phyloP scores from a whole-genome alignment of 2,797 vertebrate genomes.

The Tarsius wallacei region DNA sequence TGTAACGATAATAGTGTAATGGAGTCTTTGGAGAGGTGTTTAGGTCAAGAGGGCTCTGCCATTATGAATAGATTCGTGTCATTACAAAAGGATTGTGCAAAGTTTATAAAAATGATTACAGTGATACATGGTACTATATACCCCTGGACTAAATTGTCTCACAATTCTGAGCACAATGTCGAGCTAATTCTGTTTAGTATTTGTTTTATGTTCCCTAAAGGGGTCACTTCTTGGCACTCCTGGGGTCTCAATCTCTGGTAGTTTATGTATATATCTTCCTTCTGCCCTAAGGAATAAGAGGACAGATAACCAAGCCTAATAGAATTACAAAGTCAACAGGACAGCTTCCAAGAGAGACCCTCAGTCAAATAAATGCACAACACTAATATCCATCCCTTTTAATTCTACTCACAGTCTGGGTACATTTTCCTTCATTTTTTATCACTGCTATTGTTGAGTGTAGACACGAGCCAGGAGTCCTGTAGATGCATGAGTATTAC shows the following conservation, averaged over 20 bases:
- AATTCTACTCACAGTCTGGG: neutral
- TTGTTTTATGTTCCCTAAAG: neutral
- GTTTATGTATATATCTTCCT: neutral
- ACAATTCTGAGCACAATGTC: neutral
- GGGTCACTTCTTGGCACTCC: neutral
- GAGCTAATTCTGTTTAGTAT: constrained; percentile 26
- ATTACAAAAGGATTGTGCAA: neutral
- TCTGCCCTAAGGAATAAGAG: neutral
- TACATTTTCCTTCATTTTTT: neutral
- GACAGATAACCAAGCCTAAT: neutral
- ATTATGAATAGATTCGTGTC: neutral
- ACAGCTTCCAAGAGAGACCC: neutral
- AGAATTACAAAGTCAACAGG: neutral
- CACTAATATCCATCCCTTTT: neutral
- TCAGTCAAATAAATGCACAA: neutral
- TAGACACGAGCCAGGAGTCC: neutral
- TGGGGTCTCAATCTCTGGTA: neutral
- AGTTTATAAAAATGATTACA: neutral
- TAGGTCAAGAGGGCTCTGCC: neutral
- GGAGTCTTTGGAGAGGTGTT: neutral
- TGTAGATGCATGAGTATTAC: neutral
- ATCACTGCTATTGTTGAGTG: neutral
- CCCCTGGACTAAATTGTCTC: neutral
- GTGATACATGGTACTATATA: neutral
- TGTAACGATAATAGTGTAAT: neutral